Evolutionary conservation across 2,113 vertebrate genomes (phyloP).

Genomic region (Nymphicus hollandicus): DNA sequence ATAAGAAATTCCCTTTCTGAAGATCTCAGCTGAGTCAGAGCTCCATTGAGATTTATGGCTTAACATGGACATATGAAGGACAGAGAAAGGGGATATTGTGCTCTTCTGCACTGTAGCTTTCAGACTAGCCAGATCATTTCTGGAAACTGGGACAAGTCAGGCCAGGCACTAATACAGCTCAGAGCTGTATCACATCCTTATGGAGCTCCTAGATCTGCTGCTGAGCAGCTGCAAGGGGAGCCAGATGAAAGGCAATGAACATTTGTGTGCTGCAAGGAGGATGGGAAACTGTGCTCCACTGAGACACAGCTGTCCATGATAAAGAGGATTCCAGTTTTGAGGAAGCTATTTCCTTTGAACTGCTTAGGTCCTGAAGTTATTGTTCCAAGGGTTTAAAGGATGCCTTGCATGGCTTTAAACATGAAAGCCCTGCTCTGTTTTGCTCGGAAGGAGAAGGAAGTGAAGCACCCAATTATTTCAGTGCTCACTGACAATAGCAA

Average conservation of each 20-base stretch:
- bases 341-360: slow-evolving; percentile 18
- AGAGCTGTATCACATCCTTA: background rate
- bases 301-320: background rate
- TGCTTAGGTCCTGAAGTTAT: background rate
- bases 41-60: background rate
- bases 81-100: background rate
- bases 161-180: slow-evolving; percentile 3
- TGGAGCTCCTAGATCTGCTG: background rate
- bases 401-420: background rate
- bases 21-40: background rate
- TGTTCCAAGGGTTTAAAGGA: background rate
- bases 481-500: background rate
- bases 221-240: slow-evolving; percentile 14
- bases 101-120: background rate
- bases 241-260: slow-evolving; percentile 13
- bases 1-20: background rate
- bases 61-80: background rate
- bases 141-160: slow-evolving; percentile 17
- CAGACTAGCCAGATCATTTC: background rate
- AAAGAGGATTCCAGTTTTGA: background rate
- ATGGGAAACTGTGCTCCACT: fast-evolving
- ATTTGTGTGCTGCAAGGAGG: background rate
- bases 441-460: background rate
- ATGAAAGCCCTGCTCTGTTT: background rate
- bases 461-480: background rate